These are phyloP conservation scores for Pomacea maculata DNA, from an alignment of 1,140 invertebrate species.

Conservation along the genomic window DNA sequence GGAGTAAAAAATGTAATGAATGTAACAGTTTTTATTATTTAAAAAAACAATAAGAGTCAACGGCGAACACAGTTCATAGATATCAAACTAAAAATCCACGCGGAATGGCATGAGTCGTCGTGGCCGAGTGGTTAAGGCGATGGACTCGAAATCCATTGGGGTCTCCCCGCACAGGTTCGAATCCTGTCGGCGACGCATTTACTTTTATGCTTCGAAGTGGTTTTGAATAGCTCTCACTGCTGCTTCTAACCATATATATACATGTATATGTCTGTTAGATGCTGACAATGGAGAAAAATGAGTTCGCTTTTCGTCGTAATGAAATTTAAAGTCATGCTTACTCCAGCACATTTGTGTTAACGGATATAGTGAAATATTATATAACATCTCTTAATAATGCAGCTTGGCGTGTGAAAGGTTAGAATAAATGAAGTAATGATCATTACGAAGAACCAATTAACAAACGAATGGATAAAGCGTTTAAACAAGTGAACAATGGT, in stretches of 20 bases:
- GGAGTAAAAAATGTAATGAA: background rate
- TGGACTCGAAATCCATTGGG: conserved; percentile 92
- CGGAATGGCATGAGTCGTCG: background rate
- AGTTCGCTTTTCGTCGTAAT: background rate
- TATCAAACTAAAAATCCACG: background rate
- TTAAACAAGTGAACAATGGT: too few relatives aligned
- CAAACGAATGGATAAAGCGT: too few relatives aligned
- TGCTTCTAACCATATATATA: background rate
- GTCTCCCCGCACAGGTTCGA: conserved; percentile 75
- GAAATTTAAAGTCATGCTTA: background rate
- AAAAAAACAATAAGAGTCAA: background rate
- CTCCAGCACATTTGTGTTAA: background rate
- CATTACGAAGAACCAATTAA: background rate
- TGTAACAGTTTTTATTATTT: background rate
- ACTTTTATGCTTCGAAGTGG: background rate
- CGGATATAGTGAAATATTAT: background rate
- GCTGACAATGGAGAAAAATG: background rate
- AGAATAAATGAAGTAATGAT: too few relatives aligned
- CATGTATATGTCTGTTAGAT: too few relatives aligned
- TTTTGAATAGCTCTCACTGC: background rate
- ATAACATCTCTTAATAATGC: background rate
- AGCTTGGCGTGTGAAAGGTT: background rate
- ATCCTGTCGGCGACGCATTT: conserved; percentile 1
- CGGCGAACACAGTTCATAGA: background rate
- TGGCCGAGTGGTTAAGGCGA: conserved; percentile 73